Base-by-base conservation (phyloP, 2,888 invertebrate genomes). In the Ctenicera cuprea region DNA sequence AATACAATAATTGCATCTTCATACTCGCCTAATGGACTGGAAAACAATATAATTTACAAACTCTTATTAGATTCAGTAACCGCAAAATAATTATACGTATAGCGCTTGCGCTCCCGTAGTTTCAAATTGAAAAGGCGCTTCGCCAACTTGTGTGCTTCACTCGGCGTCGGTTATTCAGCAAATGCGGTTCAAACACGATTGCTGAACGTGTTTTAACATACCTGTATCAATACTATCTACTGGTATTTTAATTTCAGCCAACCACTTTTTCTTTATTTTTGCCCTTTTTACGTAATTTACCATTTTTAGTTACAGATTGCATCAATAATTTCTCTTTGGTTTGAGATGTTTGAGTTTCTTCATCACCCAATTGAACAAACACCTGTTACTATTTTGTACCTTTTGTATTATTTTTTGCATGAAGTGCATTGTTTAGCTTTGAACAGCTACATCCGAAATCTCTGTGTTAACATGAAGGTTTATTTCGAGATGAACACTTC, bases 81-180 rank as follows among this genome's bases (percentile, higher is more conserved):
- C 61, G 48, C 38, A 38, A n/a, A 52, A 62, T 38, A 69, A 62
- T 62, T 62, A 30, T 4, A 45, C 4, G 22, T 38, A 33, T 54
- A 48, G 66, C 74, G 76, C 77, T 66, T 74, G 77, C 77, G 77
- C 70, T 63, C 52, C 20, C 62, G 22, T 54, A 68, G 48, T 74
- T 77, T 74, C 57, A 74, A 76, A 76, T 54, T 70, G 72, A 76
- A 77, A 76, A 73, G 64, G 67, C 76, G 77, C 77, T 64, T 57
- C 74, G 43, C 57, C 57, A 74, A 74, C 63, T 67, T 74, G 52
- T 45, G 26, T 48, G 74, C 64, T 69, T 48, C 77, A 77, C 52
- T 77, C 76, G 76, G 72, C 76, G 73, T 77, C 73, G 76, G 77
- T 76, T 72, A 62, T 67, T 72, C 76, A 70, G 37, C 65, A 70